Evolutionary conservation across 2,888 invertebrate genomes (phyloP), one percentile per base, ranked within the genome.

Genomic region (Drosophila subsilvestris): DNA sequence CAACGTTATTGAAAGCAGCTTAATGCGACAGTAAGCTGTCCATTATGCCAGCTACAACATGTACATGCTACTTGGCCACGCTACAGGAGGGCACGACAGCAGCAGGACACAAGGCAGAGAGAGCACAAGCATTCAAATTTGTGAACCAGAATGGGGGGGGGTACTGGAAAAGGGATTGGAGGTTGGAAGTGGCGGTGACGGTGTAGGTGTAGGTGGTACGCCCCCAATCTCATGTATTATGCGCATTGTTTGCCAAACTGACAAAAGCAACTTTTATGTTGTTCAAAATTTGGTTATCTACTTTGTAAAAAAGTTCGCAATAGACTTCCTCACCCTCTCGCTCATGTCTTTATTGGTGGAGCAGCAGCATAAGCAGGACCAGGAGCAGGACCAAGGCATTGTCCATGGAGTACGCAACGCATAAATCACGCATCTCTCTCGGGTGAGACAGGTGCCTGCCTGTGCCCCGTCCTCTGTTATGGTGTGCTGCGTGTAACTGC

Each of bases 1-100:
- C 77, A 72, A 61, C 69, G 79, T 74, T 87, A 85, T 87, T 87
- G 87, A 87, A 85, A 81, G 83, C 50, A 77, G 86, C 83, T 82
- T 83, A 83, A 87, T 83, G 82, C 85, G 70, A 75, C 87, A 86
- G 85, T 83, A 83, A 83, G 82, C 87, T 83, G 82, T 87, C 87
- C 83, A 87, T 83, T 83, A 83, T 83, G 85, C 83, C 82, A 67
- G 85, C 83, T 79, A 67, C 48, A 79, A 74, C 87, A 84, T 83
- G 85, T 84, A 66, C 82, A 55, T 29, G 45, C 53, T 42, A 29
- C 48, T 47, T 60, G 60, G 25, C 37, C 22, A 20, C 12, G 12
- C 32, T 37, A 14, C n/a, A 5, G 27, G 27, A 12, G 27, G 29
- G 18, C 37, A 37, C 0, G 1, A 5, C n/a, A 14, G 37, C n/a